Conservation (phyloP, 2,113 vertebrate species). For the Thermophis baileyi region DNA sequence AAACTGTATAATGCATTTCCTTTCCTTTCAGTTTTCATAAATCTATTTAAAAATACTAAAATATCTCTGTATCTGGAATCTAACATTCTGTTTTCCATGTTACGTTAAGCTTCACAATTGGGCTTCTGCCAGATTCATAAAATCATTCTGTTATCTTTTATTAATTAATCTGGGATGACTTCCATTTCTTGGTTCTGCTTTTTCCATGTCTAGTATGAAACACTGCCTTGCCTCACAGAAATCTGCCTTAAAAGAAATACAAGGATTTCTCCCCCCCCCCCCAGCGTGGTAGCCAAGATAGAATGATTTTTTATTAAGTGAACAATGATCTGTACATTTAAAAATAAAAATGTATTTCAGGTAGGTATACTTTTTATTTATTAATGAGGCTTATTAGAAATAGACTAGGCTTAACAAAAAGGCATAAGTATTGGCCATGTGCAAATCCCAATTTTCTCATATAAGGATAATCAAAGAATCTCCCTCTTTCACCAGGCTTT, state of each 20-base stretch:
- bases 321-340: background rate
- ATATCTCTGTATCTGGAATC: background rate
- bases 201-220: background rate
- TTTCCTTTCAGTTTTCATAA: background rate
- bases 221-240: background rate
- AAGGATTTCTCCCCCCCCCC: background rate
- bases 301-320: background rate
- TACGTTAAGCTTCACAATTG: background rate
- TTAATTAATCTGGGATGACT: background rate
- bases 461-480: background rate
- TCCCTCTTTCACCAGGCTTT: background rate
- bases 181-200: background rate
- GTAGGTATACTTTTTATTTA: background rate
- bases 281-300: background rate
- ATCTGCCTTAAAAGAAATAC: background rate
- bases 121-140: background rate
- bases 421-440: background rate
- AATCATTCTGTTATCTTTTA: background rate
- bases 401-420: background rate
- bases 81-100: background rate
- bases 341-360: background rate
- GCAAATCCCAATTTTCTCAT: background rate
- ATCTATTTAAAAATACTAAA: background rate
- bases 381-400: background rate
- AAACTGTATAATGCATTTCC: background rate